phyloP scores from a whole-genome alignment of 2,888 invertebrate species.

The Drosophila neotestacea region DNA sequence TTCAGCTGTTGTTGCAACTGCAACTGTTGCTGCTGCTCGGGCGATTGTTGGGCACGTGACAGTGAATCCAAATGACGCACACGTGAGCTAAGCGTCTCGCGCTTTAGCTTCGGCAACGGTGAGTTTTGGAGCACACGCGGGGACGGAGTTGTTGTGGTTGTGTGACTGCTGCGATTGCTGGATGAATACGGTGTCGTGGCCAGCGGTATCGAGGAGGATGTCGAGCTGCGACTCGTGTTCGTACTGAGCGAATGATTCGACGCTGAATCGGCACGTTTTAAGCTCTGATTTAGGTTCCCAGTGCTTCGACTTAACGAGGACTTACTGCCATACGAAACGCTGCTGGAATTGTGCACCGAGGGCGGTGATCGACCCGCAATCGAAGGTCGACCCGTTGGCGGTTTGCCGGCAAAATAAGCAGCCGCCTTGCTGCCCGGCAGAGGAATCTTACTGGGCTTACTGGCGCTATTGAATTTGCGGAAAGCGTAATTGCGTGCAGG shows the following conservation, averaged over 20 bases:
- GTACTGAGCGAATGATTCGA: conserved; percentile 78
- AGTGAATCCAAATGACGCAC: conserved; percentile 86
- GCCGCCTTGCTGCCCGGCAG: conserved; percentile 87
- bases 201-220: conserved; percentile 84
- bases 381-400: conserved; percentile 85
- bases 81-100: conserved; percentile 86
- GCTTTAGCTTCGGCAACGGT: conserved; percentile 84
- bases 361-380: conserved; percentile 78
- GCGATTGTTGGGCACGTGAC: conserved; percentile 83
- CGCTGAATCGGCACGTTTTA: conserved; percentile 87
- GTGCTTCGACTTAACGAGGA: conserved; percentile 85
- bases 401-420: conserved; percentile 87
- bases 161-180: conserved; percentile 63
- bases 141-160: conserved; percentile 79
- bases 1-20: conserved; percentile 18
- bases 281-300: conserved; percentile 81
- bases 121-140: conserved; percentile 83
- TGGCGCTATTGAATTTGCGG: conserved; percentile 66
- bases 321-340: conserved; percentile 76
- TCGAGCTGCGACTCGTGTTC: conserved; percentile 83
- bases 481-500: conserved; percentile 64
- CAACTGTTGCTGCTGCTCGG: conserved; percentile 52
- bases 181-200: conserved; percentile 82
- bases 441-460: conserved; percentile 91
- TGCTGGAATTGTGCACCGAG: conserved; percentile 72